These are phyloP conservation scores for Chrysaora quinquecirrha DNA, from an alignment of 30 jellyfish, hydroid and myxozoan species.

Conservation along the genomic window DNA sequence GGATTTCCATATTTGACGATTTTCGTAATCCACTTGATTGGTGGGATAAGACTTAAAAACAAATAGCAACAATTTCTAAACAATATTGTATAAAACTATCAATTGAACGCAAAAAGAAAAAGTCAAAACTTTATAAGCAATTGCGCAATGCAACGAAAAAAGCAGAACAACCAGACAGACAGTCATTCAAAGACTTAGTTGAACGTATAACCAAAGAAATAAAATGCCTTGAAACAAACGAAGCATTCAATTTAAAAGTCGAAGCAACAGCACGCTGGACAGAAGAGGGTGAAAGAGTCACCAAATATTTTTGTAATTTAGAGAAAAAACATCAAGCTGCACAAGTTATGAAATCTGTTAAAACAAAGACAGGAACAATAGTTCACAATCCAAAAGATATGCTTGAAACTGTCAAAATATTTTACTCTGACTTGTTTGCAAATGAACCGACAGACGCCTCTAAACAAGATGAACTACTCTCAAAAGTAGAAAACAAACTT, in stretches of 20 bases:
- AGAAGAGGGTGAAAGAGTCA: not conserved
- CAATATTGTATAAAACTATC: not conserved
- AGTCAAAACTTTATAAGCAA: not conserved
- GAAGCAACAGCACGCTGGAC: not conserved
- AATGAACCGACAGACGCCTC: not conserved
- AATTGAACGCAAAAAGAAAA: not conserved
- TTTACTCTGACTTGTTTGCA: not conserved
- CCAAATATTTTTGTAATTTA: not conserved
- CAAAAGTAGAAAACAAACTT: not conserved
- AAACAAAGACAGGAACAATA: not conserved
- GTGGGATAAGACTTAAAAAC: not conserved
- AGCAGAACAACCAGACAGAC: not conserved
- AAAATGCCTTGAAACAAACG: not conserved
- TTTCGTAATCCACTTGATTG: too few relatives aligned
- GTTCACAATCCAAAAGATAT: not conserved
- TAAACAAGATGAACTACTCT: not conserved
- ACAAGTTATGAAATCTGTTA: not conserved
- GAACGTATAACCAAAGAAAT: not conserved
- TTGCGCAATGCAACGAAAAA: not conserved
- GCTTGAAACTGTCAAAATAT: not conserved
- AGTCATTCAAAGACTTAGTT: not conserved
- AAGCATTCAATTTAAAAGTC: not conserved
- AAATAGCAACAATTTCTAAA: not conserved
- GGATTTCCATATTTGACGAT: not conserved
- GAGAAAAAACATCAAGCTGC: not conserved